Conservation (phyloP, 2,797 vertebrate genomes). For the Anguilla obscura region DNA sequence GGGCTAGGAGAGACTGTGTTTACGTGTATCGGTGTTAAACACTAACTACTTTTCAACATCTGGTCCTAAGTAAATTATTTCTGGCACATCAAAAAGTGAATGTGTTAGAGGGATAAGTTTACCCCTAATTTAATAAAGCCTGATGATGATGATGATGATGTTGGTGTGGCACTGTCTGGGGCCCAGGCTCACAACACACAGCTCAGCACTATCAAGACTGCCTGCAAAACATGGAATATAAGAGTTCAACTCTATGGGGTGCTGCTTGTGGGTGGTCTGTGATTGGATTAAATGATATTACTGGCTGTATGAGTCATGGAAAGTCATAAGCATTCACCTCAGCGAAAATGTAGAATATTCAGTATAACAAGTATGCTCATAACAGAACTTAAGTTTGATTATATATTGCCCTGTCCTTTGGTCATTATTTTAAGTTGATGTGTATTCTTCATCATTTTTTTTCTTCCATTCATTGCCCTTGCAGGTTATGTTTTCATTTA, state of each 20-base stretch:
- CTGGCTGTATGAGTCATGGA: not conserved
- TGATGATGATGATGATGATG: not conserved
- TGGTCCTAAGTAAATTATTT: too few species aligned
- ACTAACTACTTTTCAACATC: not conserved
- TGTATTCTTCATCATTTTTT: not conserved
- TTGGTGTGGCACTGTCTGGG: not conserved
- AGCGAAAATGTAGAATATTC: not conserved
- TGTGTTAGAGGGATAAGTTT: not conserved
- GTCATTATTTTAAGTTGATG: not conserved
- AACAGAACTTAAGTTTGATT: not conserved
- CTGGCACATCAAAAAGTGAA: not conserved
- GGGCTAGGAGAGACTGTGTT: not conserved
- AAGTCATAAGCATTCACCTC: not conserved
- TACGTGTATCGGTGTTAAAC: not conserved
- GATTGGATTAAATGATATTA: not conserved
- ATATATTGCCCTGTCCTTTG: not conserved
- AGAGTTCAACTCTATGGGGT: not conserved
- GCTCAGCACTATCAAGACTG: not conserved
- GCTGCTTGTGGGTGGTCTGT: not conserved
- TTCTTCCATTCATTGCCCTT: not conserved
- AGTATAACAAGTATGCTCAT: not conserved
- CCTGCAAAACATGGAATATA: not conserved
- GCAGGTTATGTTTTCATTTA: not conserved
- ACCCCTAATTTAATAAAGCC: not conserved
- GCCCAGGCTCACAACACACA: not conserved